Evolutionary conservation across 1,140 invertebrate genomes (phyloP), one percentile per base, ranked within the genome.

Genomic region (Carcinoscorpius rotundicauda): DNA sequence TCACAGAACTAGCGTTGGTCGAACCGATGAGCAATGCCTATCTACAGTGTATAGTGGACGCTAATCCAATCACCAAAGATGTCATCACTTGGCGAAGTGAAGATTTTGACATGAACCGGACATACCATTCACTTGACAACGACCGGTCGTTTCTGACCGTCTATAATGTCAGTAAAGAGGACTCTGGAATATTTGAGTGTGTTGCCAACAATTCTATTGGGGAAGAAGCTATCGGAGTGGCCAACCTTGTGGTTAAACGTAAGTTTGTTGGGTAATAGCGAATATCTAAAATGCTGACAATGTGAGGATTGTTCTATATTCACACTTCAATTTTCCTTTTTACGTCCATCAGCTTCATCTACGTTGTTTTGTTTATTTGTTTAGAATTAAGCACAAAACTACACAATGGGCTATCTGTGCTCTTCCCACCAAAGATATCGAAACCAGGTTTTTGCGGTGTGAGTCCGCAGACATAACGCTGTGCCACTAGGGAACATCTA

Each of bases 131-230:
- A 49, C n/a, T 60, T n/a, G 69, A 70, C 63, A 68, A 87, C 72
- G 82, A 83, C 61, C 91, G 87, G 53, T 89, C 92, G 49, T 88
- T 85, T 71, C 80, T 98, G 5, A 83, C 85, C 55, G 85, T 98
- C 61, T 82, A 84, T 55, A 79, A 86, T 72, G 86, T 91, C 0
- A 84, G 82, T 49, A 84, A 87, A 68, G 85, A 87, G 63, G 93
- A 97, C 76, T 87, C 90, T 3, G 95, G 95, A 1, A 83, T 84
- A 66, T 98, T 95, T 78, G 83, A 84, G 60, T 98, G 95, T 76
- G 83, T 87, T 60, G 93, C 91, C n/a, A 87, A 94, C 79, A 98
- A 98, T 76, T 88, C 89, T 59, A 87, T 98, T 68, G 91, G 91
- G 51, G 83, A 85, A 69, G 83, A 86, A 61, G 84, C 82, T 3